Evolutionary conservation across 2,797 vertebrate genomes (phyloP).

Genomic region (Potorous gilbertii): DNA sequence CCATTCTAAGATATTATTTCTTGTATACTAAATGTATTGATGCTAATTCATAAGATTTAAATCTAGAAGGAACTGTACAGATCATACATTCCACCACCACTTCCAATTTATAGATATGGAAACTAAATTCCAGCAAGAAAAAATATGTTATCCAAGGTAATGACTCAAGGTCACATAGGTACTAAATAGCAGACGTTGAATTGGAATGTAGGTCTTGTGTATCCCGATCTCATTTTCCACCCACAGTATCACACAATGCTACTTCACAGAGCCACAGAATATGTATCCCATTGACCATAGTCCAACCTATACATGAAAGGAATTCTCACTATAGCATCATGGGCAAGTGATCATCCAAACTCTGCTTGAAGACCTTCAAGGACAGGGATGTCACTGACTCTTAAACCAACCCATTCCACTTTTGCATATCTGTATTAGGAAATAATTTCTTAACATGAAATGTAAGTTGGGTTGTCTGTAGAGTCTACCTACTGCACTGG

Average conservation of each 20-base stretch:
- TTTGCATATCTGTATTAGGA: background rate
- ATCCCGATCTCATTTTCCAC: background rate
- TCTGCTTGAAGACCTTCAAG: background rate
- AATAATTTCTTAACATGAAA: background rate
- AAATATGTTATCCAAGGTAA: background rate
- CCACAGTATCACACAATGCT: too few relatives aligned
- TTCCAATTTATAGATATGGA: background rate
- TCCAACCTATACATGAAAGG: background rate
- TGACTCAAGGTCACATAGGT: background rate
- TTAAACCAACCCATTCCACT: background rate
- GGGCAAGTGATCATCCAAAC: background rate
- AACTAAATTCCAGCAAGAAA: background rate
- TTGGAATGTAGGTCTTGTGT: background rate
- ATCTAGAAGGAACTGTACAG: background rate
- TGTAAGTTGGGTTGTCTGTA: background rate
- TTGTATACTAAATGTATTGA: too few relatives aligned
- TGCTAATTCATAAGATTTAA: background rate
- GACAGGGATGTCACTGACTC: background rate
- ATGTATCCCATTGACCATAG: background rate
- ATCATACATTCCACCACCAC: background rate
- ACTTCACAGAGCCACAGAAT: background rate
- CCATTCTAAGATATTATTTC: background rate
- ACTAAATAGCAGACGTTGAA: background rate
- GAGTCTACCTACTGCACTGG: background rate
- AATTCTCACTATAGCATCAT: background rate